Evolutionary conservation across 2,888 invertebrate genomes (phyloP), one percentile per base, ranked within the genome.

Genomic region (Protonemura montana): DNA sequence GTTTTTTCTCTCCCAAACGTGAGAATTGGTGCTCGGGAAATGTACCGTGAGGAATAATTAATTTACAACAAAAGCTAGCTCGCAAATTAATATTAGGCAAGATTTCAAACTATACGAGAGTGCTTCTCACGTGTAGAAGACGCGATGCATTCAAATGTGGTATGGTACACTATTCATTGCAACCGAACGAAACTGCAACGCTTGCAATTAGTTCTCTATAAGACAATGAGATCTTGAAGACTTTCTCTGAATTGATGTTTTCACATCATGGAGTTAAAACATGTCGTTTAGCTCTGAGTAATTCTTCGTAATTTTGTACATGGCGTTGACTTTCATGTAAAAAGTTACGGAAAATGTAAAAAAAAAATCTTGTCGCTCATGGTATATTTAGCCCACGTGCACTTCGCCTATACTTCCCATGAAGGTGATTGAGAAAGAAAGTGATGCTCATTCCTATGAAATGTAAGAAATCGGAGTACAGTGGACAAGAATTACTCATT

Each of bases 11-110:
- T 10, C 59, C 59, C 16, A 59, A 21, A 41, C 82, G 82, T 83
- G 82, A 83, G 82, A 83, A 83, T 83, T 26, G 35, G 41, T 41
- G 41, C 82, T 41, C 82, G 35, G 82, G 82, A 83, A 83, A 26
- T 83, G 42, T 83, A 83, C 35, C 82, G 82, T 83, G 82, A 2
- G 82, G 82, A 30, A 41, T 83, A 41, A 78, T 78, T 78, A 78
- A 27, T 27, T 27, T 78, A 21, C 21, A 83, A 83, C 35, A 35
- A 83, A 41, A 83, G 82, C 82, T 83, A 41, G 30, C 21, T 82
- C 25, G n/a, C 76, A 26, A 78, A 78, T 27, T 78, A 59, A 78
- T 78, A 78, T 78, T 26, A 25, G 28, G 78, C 78, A 78, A 78
- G 78, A 78, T 78, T 27, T 28, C 27, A 78, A 78, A 7, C 78